Evolutionary conservation across 2,888 invertebrate species (phyloP).

Genomic region (Drosophila fulvimacula): DNA sequence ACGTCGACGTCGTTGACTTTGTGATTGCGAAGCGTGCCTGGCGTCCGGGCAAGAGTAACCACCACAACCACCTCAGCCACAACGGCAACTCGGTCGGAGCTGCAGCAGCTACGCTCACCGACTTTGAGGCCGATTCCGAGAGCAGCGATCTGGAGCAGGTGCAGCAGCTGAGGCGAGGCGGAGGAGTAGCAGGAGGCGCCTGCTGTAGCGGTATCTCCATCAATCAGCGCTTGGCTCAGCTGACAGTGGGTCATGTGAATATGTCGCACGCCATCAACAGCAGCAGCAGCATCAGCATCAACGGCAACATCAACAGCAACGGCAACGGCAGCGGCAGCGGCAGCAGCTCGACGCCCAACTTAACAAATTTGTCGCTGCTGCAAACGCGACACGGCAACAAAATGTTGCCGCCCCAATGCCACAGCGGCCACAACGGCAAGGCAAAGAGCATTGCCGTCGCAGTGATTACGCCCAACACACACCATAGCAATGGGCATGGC

Average conservation of each 20-base stretch:
- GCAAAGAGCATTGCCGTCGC: constrained; percentile 81
- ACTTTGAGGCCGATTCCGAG: constrained; percentile 88
- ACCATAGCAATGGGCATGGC: constrained; percentile 44
- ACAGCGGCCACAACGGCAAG: constrained; percentile 47
- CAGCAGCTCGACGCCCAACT: constrained; percentile 51
- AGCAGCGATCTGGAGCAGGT: constrained; percentile 85
- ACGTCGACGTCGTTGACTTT: constrained; percentile 72
- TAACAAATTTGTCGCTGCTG: constrained; percentile 51
- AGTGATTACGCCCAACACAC: constrained; percentile 80
- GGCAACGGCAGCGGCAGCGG: constrained; percentile 41
- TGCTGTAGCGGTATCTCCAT: constrained; percentile 14
- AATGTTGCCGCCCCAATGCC: constrained; percentile 64
- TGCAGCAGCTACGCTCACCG: constrained; percentile 81
- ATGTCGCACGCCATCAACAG: constrained; percentile 50
- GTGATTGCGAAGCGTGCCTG: constrained; percentile 71
- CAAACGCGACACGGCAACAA: constrained; percentile 64
- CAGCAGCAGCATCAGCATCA: constrained; percentile 35
- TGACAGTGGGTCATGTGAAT: constrained; percentile 34
- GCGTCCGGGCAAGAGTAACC: constrained; percentile 56
- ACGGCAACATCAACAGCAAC: constrained; percentile 34
- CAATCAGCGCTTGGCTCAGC: constrained; percentile 31
- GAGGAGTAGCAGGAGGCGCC: constrained; percentile 10
- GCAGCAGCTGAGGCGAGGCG: constrained; percentile 61
- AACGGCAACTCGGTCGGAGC: constrained; percentile 33
- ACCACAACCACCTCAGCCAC: constrained; percentile 24